A percentile compares a stretch with the other conserved stretches of the same genome.
Conservation (phyloP, 2,113 vertebrate genomes). For the Mesembrinibis cayennensis region DNA sequence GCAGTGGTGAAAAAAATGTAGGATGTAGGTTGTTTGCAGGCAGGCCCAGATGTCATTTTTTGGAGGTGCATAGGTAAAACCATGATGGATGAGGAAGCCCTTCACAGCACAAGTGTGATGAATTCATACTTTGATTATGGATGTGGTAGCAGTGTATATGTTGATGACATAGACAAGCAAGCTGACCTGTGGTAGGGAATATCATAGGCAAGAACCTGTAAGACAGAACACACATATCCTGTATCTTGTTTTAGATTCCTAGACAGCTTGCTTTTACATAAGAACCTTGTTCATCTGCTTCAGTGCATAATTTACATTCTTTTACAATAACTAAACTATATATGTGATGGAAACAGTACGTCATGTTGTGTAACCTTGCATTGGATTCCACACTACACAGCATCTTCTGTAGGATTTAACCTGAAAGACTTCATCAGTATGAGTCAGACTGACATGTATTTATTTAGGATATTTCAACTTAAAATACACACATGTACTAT, state of each 20-base stretch:
- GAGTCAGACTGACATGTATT: neutral
- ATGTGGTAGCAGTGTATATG: fast-evolving
- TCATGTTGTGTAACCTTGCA: neutral
- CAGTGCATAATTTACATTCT: neutral
- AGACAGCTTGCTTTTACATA: neutral
- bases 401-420: neutral
- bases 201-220: neutral
- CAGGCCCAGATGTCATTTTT: neutral
- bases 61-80: neutral
- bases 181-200: neutral
- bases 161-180: neutral
- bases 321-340: neutral
- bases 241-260: neutral
- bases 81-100: neutral
- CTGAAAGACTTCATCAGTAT: neutral
- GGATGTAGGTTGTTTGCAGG: neutral
- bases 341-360: neutral
- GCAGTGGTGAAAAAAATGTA: neutral
- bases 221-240: neutral
- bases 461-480: neutral
- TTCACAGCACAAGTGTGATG: neutral
- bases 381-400: neutral
- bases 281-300: neutral
- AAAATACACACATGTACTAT: neutral
- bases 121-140: neutral